Evolutionary conservation across 2,888 invertebrate genomes (phyloP).

Genomic region (Mythimna impura): DNA sequence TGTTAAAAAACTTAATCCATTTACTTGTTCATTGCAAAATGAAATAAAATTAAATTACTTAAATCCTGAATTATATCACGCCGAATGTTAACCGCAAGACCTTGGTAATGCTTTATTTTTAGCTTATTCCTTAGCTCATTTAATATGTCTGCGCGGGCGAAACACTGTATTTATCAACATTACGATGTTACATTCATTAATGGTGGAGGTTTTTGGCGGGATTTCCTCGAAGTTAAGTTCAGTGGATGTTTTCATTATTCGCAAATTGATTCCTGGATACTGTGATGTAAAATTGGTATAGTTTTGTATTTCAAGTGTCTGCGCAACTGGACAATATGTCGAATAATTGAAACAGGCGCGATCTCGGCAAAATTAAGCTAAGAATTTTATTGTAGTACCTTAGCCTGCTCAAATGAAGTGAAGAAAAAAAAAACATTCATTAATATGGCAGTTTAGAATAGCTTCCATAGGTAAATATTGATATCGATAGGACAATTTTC

Average conservation of each 20-base stretch:
- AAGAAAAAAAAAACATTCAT: too few relatives aligned
- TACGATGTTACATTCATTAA: not conserved
- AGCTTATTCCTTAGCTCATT: slow-evolving; percentile 14
- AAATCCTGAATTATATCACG: slow-evolving; percentile 27
- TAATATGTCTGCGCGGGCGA: slow-evolving; percentile 11
- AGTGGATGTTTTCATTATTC: too few relatives aligned
- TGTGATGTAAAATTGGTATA: too few relatives aligned
- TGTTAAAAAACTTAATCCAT: not conserved
- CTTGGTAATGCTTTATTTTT: slow-evolving; percentile 45
- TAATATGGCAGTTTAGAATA: not conserved
- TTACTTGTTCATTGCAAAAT: slow-evolving; percentile 12
- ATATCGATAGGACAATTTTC: not conserved
- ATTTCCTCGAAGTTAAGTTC: too few relatives aligned
- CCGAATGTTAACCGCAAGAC: slow-evolving; percentile 12
- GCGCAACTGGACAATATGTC: too few relatives aligned
- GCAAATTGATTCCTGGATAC: too few relatives aligned
- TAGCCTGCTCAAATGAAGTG: too few relatives aligned
- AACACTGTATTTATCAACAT: slow-evolving; percentile 27
- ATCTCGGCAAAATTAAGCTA: too few relatives aligned
- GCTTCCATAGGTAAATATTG: not conserved
- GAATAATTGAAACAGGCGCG: too few relatives aligned
- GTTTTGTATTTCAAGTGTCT: too few relatives aligned
- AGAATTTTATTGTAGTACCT: too few relatives aligned
- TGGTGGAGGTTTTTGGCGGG: too few relatives aligned
- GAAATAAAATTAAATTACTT: slow-evolving; percentile 22